A percentile compares a stretch with the other conserved stretches of the same genome.
Evolutionary conservation across 2,888 invertebrate species (phyloP).

Genomic region (Tetranychus piercei): DNA sequence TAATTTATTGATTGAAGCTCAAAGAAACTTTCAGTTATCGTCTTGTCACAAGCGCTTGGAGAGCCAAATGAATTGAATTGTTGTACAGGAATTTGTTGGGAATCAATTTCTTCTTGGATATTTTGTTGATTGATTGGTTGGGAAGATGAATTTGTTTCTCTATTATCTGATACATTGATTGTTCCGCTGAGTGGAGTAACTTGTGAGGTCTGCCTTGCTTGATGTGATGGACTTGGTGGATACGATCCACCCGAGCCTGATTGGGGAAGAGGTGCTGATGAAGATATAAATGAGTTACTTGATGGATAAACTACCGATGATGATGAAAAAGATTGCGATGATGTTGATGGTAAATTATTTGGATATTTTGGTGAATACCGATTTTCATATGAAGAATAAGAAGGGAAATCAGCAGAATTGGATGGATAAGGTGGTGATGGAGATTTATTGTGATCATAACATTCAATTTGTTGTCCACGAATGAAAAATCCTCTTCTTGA

Average conservation of each 20-base stretch:
- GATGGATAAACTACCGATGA: neutral
- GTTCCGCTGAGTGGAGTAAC: neutral
- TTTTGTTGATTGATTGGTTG: conserved; percentile 8
- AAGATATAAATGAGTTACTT: neutral
- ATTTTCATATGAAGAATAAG: neutral
- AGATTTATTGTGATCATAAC: conserved; percentile 10
- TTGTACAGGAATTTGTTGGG: neutral
- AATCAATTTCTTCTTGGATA: neutral
- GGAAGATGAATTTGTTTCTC: neutral
- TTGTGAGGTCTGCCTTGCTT: neutral
- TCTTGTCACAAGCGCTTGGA: neutral
- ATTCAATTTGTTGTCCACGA: conserved; percentile 26
- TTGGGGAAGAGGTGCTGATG: neutral
- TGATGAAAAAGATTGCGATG: neutral
- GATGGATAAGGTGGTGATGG: neutral
- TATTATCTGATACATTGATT: neutral
- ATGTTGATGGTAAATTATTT: neutral
- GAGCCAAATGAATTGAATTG: neutral
- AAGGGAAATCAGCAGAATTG: conserved; percentile 6
- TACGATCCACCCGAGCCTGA: neutral
- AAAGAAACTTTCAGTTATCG: conserved; percentile 18
- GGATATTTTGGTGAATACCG: neutral
- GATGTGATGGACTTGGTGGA: neutral
- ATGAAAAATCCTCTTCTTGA: conserved; percentile 27
- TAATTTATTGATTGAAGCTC: conserved; percentile 26